Evolutionary conservation across 2,113 vertebrate species (phyloP), one percentile per base, ranked within the genome.

Genomic region (Murina feae): DNA sequence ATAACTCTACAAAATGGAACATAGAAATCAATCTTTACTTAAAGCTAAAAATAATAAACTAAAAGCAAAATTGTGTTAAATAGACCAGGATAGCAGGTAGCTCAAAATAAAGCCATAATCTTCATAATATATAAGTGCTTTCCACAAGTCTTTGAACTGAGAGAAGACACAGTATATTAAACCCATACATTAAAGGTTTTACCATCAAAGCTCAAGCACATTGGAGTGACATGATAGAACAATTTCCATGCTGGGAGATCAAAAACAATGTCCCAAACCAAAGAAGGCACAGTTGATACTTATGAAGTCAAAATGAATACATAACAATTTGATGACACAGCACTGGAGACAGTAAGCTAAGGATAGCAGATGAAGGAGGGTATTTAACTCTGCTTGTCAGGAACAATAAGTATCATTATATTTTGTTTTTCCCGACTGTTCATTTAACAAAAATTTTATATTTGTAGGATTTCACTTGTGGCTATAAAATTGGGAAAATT

Each of bases 401-500:
- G 9, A 37, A 63, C 13, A 66, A n/a, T 78, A 71, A 86, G 6
- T n/a, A 58, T 74, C n/a, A 49, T 21, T 11, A 17, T 12, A 42
- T 83, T 84, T 53, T 79, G 55, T 28, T 78, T 95, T 53, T 51
- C 66, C 49, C 66, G 86, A 58, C 2, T 35, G 9, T 85, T 42
- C 30, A 30, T 21, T 92, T 55, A 68, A 74, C 76, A 51, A 63
- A 92, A 53, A 66, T 39, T 58, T 69, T 90, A 30, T 86, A 72
- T 89, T 47, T 20, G 9, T 86, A 63, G 20, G 7, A 76, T 75
- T 93, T 39, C 20, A 93, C 55, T 44, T 60, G 63, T 92, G 42
- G 44, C 47, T 82, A 85, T 18, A 86, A 97, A 88, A 90, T n/a
- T 91, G 60, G 35, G 21, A 49, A 79, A 86, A 94, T 86, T 80